Evolutionary conservation across 1,140 invertebrate genomes (phyloP), one percentile per base, ranked within the genome.

Genomic region (Bombus breviceps): DNA sequence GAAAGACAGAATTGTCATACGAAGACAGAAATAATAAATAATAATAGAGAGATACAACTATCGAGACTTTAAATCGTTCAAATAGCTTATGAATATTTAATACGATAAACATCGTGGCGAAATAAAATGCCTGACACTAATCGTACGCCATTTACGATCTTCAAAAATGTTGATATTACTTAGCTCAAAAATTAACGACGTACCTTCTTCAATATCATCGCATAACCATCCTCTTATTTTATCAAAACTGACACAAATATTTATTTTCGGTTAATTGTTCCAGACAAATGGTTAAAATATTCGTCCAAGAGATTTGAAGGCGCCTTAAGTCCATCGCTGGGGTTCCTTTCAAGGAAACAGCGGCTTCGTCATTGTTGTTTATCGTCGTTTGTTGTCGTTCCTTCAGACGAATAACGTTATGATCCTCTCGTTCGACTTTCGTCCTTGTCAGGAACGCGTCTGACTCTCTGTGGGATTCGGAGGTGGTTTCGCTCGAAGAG

Each of bases 341-440:
- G 1, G 2, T 66, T 18, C 1, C 2, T 32, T 13, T n/a, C 47
- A 13, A n/a, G 83, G 28, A 72, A 32, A 18, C 81, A 76, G 77
- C 86, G 59, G 39, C 86, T 82, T 83, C 28, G 69, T 86, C 66
- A 74, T 69, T 84, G 81, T 85, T 69, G 79, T 34, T 71, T 74
- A 68, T 66, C 84, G 73, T n/a, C 71, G 73, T 86, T 53, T 85
- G 89, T 80, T 77, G 71, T 81, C 88, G 73, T 82, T 10, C 85
- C 75, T 88, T 83, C 77, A 82, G 47, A 88, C 86, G 85, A 78
- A 89, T 89, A 87, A 87, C 82, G 86, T 91, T 91, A 89, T 83
- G 90, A 78, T 66, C 78, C 85, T 73, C 86, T 89, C 86, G 81
- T 89, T 88, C 6, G 18, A 53, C 47, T 53, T 53, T 22, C 47